Percentiles rank a stretch among this genome's conserved stretches.
Conservation (phyloP, 2,797 vertebrate genomes). For the Loris lydekkerianus region DNA sequence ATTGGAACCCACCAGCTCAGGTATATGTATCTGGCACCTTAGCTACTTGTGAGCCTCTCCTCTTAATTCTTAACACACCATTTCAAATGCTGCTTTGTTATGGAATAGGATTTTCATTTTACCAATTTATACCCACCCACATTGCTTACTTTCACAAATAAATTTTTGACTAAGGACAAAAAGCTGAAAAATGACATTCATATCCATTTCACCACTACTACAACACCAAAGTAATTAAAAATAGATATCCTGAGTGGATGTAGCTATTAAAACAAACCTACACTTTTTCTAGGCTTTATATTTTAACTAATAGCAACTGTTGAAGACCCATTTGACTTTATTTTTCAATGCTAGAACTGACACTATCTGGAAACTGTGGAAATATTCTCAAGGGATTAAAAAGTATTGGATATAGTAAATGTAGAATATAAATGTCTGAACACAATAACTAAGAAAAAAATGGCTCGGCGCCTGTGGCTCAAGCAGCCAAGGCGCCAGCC, state of each 20-base stretch:
- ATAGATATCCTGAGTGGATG: neutral
- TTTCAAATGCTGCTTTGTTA: slow-evolving; percentile 14
- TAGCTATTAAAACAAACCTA: neutral
- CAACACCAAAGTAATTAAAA: neutral
- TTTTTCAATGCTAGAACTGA: neutral
- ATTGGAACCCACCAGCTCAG: no score
- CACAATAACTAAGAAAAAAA: no score
- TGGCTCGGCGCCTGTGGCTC: no score
- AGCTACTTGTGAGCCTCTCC: neutral
- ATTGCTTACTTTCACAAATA: neutral
- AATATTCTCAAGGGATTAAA: neutral
- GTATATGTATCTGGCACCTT: no score
- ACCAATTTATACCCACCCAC: neutral
- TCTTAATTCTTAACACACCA: slow-evolving; percentile 5
- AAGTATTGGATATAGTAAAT: no score
- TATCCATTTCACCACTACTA: neutral
- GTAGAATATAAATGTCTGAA: no score
- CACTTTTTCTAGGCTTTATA: neutral
- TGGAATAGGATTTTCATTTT: neutral
- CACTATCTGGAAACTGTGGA: neutral
- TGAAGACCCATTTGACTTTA: neutral
- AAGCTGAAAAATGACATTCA: neutral
- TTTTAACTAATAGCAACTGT: neutral
- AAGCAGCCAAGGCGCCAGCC: no score
- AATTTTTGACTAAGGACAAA: neutral